phyloP scores from a whole-genome alignment of 2,797 vertebrate species.

The Ceryle rudis region DNA sequence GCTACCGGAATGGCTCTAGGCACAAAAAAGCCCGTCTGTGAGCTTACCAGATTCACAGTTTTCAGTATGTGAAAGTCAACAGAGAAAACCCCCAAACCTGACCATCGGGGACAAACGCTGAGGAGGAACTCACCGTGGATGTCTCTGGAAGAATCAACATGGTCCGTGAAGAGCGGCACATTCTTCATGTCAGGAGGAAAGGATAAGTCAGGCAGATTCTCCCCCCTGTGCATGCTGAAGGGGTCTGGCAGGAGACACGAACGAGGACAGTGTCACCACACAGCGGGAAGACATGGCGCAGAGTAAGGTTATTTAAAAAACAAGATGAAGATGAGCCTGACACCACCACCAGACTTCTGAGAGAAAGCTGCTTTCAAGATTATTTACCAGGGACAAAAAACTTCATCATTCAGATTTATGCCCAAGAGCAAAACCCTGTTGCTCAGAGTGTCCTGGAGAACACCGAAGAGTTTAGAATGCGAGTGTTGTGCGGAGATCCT shows the following conservation, averaged over 20 bases:
- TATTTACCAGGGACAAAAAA: neutral
- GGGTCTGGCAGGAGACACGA: constrained; percentile 64
- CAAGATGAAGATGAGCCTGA: neutral
- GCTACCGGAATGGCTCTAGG: neutral
- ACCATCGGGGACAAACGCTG: rapidly evolving
- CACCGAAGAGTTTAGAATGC: rapidly evolving
- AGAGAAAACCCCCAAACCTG: neutral
- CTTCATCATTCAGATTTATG: rapidly evolving
- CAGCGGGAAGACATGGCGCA: rapidly evolving
- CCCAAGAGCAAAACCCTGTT: rapidly evolving
- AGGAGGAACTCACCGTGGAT: constrained; percentile 55
- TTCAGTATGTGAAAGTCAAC: rapidly evolving
- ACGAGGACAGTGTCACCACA: neutral
- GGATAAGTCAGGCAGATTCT: constrained; percentile 38
- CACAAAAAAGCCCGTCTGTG: neutral
- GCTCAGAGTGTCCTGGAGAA: neutral
- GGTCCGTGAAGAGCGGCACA: constrained; percentile 19
- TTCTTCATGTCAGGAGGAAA: constrained; percentile 45
- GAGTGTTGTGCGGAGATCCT: rapidly evolving
- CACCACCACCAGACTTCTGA: rapidly evolving
- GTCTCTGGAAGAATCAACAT: neutral
- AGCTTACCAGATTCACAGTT: rapidly evolving
- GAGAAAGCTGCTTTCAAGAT: neutral
- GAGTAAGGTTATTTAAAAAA: rapidly evolving
- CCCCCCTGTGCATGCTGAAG: constrained; percentile 58